Evolutionary conservation across 2,113 vertebrate species (phyloP).

Genomic region (Illadopsis cleaveri): DNA sequence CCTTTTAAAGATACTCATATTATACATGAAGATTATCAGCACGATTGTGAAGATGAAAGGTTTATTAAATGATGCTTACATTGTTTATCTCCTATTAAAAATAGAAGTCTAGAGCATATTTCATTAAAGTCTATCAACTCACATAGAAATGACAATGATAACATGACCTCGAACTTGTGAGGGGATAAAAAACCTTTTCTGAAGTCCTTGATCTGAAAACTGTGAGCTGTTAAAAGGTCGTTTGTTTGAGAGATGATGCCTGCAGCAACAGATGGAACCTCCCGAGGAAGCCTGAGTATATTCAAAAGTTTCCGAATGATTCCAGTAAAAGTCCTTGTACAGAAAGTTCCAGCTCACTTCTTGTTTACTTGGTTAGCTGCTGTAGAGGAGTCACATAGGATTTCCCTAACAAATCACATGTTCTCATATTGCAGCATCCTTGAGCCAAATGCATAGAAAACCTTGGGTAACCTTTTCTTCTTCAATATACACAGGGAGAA

Average conservation of each 20-base stretch:
- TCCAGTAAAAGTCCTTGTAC: conserved; percentile 52
- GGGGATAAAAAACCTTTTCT: neutral
- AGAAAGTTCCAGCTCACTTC: conserved; percentile 63
- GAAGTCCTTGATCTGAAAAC: neutral
- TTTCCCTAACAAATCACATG: conserved; percentile 58
- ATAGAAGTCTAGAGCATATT: neutral
- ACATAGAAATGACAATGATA: neutral
- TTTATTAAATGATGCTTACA: neutral
- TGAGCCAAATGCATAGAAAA: conserved; percentile 60
- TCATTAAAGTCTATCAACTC: neutral
- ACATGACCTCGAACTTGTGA: neutral
- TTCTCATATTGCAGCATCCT: conserved; percentile 17
- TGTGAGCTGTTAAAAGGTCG: neutral
- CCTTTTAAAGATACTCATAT: neutral
- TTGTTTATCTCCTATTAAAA: neutral
- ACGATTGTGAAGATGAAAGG: neutral
- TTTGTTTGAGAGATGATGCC: neutral
- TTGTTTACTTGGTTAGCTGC: conserved; percentile 61
- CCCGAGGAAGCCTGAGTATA: neutral
- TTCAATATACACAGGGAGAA: neutral
- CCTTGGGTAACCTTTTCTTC: conserved; percentile 46
- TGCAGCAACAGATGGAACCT: neutral
- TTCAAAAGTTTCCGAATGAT: conserved; percentile 6
- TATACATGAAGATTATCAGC: neutral
- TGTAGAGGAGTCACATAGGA: conserved; percentile 60